Conservation (phyloP, 1,140 invertebrate species). For the Cephus cinctus region DNA sequence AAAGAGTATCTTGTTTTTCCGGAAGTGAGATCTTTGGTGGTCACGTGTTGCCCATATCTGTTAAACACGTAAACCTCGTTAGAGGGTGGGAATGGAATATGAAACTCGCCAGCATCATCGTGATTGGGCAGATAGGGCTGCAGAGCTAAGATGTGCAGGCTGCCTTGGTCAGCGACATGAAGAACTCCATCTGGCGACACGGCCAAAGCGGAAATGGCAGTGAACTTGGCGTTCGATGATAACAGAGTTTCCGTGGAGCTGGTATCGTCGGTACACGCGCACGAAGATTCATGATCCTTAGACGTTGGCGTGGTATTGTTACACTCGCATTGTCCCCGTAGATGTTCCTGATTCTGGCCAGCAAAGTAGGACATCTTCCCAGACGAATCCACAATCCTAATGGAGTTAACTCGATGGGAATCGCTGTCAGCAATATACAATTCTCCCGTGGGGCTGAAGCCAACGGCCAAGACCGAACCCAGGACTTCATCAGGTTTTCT, state of each 20-base stretch:
- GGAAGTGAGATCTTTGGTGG: slow-evolving; percentile 89
- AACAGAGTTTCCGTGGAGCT: slow-evolving; percentile 79
- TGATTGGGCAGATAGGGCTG: slow-evolving; percentile 87
- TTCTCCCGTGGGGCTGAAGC: slow-evolving; percentile 90
- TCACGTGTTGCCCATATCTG: slow-evolving; percentile 91
- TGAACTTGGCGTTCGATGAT: slow-evolving; percentile 87
- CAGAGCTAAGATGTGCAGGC: slow-evolving; percentile 83
- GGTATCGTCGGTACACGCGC: slow-evolving; percentile 64
- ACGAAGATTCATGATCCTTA: slow-evolving; percentile 57
- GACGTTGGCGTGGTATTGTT: slow-evolving; percentile 43
- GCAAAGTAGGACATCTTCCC: slow-evolving; percentile 83
- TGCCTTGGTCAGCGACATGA: slow-evolving; percentile 92
- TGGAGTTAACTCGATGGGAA: slow-evolving; percentile 84
- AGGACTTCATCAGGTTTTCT: slow-evolving; percentile 61
- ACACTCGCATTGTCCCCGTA: slow-evolving; percentile 47
- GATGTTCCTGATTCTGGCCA: slow-evolving; percentile 67
- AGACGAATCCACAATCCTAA: slow-evolving; percentile 77
- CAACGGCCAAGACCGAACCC: slow-evolving; percentile 77
- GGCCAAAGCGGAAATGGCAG: slow-evolving; percentile 87
- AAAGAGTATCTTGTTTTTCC: slow-evolving; percentile 92
- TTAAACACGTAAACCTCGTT: slow-evolving; percentile 95
- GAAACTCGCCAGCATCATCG: slow-evolving; percentile 88
- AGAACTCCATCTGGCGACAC: slow-evolving; percentile 92
- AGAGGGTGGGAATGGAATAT: slow-evolving; percentile 86
- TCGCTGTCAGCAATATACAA: slow-evolving; percentile 93